phyloP scores from a whole-genome alignment of 1,140 invertebrate species.

The Metopolophium dirhodum region DNA sequence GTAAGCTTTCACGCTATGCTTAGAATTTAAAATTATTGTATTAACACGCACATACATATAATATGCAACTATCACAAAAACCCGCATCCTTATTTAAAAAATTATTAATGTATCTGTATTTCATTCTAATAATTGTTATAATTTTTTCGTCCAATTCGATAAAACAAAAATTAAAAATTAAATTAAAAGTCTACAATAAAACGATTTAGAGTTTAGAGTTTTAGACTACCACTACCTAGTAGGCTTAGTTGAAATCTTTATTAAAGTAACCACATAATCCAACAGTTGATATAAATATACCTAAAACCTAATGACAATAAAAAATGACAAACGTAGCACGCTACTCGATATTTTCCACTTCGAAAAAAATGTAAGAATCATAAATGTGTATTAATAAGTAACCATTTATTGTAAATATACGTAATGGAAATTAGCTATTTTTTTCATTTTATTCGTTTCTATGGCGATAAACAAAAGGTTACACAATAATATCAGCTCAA shows the following conservation, averaged over 20 bases:
- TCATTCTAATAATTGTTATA: neutral
- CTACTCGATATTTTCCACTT: no score
- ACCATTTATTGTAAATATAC: no score
- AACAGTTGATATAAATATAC: neutral
- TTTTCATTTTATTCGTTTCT: no score
- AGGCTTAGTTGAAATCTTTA: neutral
- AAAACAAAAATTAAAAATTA: neutral
- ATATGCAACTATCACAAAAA: neutral
- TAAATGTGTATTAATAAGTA: no score
- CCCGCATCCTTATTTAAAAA: neutral
- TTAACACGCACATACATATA: neutral
- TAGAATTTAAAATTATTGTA: neutral
- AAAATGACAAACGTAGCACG: no score
- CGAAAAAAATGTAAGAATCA: no score
- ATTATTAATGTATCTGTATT: neutral
- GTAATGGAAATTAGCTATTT: no score
- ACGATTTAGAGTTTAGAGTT: neutral
- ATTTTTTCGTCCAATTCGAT: neutral
- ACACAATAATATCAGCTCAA: neutral
- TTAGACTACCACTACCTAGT: neutral
- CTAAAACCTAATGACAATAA: no score
- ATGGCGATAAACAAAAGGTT: no score
- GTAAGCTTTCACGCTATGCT: neutral
- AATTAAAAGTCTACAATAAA: neutral
- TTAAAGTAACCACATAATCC: neutral